Evolutionary conservation across 1,140 invertebrate species (phyloP).

Genomic region (Drosophila jambulina): DNA sequence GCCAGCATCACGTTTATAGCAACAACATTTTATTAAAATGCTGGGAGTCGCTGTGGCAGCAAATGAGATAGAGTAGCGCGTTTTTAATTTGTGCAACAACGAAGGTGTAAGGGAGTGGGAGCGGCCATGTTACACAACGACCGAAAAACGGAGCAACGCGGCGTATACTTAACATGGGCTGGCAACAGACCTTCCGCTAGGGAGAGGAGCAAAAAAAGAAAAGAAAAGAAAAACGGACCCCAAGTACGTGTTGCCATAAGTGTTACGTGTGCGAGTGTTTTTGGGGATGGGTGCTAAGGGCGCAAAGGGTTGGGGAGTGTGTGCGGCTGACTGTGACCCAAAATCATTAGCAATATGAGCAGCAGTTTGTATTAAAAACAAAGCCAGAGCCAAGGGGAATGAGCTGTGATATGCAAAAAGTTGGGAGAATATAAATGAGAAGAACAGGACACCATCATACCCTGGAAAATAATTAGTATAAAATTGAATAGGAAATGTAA

Average conservation of each 20-base stretch:
- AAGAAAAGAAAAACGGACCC: no score
- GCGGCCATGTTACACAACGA: conserved; percentile 13
- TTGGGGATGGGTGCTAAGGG: conserved; percentile 30
- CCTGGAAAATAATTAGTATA: neutral
- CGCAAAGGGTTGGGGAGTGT: conserved; percentile 54
- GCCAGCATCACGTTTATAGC: conserved; percentile 62
- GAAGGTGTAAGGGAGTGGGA: conserved; percentile 9
- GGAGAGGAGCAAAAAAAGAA: neutral
- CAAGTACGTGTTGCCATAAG: conserved; percentile 71
- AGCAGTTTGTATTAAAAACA: conserved; percentile 83
- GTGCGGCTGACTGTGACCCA: conserved; percentile 75
- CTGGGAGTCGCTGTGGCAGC: conserved; percentile 37
- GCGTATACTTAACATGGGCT: conserved; percentile 59
- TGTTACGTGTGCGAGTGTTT: conserved; percentile 54
- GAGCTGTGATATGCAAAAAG: conserved; percentile 72
- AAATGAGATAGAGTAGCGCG: conserved; percentile 52
- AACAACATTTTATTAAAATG: conserved; percentile 74
- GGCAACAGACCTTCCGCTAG: conserved; percentile 7
- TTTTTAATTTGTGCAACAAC: conserved; percentile 75
- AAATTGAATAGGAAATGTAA: neutral
- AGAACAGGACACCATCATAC: neutral
- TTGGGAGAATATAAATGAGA: neutral
- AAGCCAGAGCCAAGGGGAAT: conserved; percentile 49
- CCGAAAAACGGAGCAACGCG: conserved; percentile 41
- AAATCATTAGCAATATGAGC: conserved; percentile 84